Percentiles rank a stretch among this genome's conserved stretches.
Evolutionary conservation across 2,113 vertebrate genomes (phyloP).

Genomic region (Bothrops jararaca): DNA sequence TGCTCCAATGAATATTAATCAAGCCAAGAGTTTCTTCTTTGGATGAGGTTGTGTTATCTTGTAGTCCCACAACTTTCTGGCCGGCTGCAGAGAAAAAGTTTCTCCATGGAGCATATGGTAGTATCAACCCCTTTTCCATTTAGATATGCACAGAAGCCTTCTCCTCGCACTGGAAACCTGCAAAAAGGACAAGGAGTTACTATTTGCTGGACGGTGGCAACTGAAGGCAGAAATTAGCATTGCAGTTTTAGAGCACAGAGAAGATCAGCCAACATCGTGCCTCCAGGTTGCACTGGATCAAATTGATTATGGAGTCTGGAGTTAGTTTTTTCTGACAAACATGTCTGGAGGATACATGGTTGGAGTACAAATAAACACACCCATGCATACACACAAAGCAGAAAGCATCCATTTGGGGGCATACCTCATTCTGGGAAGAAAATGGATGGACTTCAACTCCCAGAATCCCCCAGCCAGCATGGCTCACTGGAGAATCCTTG

Average conservation of each 20-base stretch:
- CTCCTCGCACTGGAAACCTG: slow-evolving; percentile 6
- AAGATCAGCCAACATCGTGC: neutral
- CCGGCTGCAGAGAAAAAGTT: neutral
- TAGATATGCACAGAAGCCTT: neutral
- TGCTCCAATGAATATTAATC: neutral
- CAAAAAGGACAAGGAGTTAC: neutral
- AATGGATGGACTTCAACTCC: no score
- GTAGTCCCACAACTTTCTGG: neutral
- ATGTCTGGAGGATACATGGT: no score
- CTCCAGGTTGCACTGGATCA: neutral
- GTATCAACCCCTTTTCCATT: neutral
- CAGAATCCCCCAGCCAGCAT: neutral
- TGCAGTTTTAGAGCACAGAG: neutral
- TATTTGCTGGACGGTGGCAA: no score
- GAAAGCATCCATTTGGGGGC: neutral
- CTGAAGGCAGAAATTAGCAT: neutral
- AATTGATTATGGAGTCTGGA: neutral
- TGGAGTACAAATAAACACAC: neutral
- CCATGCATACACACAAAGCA: neutral
- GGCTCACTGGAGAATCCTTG: neutral
- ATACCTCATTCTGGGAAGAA: neutral
- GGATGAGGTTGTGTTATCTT: neutral
- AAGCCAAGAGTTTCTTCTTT: neutral
- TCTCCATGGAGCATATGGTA: neutral
- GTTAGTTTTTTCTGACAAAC: neutral